Conservation (phyloP, 2,888 invertebrate species). For the Nemotelus pantherinus region DNA sequence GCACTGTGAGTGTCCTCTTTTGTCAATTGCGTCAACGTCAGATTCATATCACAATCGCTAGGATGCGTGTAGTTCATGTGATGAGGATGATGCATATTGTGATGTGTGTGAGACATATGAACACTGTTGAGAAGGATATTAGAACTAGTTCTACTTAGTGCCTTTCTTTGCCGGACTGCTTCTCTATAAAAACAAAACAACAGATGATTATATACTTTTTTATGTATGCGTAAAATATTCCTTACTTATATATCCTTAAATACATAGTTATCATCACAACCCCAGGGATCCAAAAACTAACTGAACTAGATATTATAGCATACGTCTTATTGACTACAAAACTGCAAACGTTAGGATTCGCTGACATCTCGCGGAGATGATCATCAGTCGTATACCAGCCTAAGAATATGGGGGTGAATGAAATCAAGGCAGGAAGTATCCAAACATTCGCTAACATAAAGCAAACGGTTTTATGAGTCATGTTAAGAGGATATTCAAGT, state of each 20-base stretch:
- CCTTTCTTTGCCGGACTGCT: constrained; percentile 83
- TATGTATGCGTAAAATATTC: constrained; percentile 5
- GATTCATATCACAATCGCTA: constrained; percentile 68
- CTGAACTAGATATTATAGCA: constrained; percentile 87
- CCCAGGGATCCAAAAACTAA: constrained; percentile 94
- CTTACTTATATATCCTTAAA: constrained; percentile 76
- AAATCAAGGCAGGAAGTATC: constrained; percentile 91
- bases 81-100: constrained; percentile 72
- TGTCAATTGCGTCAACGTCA: constrained; percentile 59
- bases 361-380: constrained; percentile 68
- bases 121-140: constrained; percentile 87
- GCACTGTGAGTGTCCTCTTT: constrained; percentile 64
- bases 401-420: constrained; percentile 93
- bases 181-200: constrained; percentile 67
- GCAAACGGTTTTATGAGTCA: constrained; percentile 84
- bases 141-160: constrained; percentile 84
- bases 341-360: constrained; percentile 79
- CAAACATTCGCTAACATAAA: constrained; percentile 90
- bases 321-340: constrained; percentile 89
- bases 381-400: constrained; percentile 93
- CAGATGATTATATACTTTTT: constrained; percentile 46
- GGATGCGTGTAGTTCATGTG: constrained; percentile 70
- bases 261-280: constrained; percentile 93
- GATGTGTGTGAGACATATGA: constrained; percentile 81
- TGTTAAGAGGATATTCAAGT: constrained; percentile 90